Conservation (phyloP, 2,113 vertebrate species). For the Numenius arquata region DNA sequence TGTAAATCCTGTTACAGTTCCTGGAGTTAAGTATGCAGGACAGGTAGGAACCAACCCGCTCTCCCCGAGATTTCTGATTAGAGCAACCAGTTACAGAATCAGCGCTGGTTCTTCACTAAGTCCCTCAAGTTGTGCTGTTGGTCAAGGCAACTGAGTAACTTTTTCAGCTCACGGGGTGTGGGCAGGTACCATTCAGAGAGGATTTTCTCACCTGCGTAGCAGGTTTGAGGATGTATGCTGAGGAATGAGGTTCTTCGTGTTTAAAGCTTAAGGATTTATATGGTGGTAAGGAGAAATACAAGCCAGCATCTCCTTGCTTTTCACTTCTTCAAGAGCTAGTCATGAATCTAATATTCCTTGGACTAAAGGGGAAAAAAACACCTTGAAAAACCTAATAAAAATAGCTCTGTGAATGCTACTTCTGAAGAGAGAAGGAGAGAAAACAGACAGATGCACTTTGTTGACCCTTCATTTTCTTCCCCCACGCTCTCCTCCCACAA, state of each 20-base stretch:
- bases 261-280: neutral
- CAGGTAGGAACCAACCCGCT: neutral
- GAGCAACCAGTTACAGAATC: neutral
- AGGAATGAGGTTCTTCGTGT: neutral
- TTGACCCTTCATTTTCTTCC: constrained; percentile 61
- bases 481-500: constrained; percentile 70
- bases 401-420: neutral
- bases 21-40: neutral
- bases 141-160: neutral
- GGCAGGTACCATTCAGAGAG: neutral
- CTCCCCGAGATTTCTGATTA: neutral
- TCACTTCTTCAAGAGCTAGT: neutral
- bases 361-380: neutral
- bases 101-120: neutral
- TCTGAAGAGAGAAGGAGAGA: neutral
- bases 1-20: neutral
- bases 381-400: neutral
- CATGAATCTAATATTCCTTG: neutral
- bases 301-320: neutral
- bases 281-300: neutral
- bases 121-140: neutral
- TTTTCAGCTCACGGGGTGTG: neutral
- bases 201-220: neutral
- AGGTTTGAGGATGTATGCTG: neutral
- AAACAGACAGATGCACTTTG: constrained; percentile 52